Evolutionary conservation across 1,140 invertebrate species (phyloP).

Genomic region (Eufriesea mexicana): DNA sequence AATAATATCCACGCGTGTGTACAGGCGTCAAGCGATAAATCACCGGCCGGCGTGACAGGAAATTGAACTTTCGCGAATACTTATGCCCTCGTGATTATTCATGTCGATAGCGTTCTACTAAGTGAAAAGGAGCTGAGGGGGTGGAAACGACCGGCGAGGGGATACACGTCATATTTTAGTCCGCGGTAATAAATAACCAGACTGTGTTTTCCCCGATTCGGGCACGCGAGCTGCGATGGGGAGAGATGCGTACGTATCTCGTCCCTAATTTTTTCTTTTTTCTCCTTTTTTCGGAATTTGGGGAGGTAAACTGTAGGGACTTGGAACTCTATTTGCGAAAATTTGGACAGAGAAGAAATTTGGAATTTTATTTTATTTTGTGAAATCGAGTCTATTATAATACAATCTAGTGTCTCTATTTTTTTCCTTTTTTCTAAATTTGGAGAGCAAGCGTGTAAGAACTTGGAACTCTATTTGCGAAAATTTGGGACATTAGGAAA

Average conservation of each 20-base stretch:
- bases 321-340: too few species aligned
- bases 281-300: not conserved
- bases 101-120: conserved; percentile 58
- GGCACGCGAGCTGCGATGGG: not conserved
- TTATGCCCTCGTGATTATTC: conserved; percentile 69
- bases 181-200: conserved; percentile 59
- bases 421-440: too few species aligned
- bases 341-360: too few species aligned
- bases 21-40: conserved; percentile 63
- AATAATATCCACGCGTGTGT: conserved; percentile 69
- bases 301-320: too few species aligned
- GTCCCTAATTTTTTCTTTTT: not conserved
- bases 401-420: too few species aligned
- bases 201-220: conserved; percentile 31
- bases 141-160: not conserved
- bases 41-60: conserved; percentile 60
- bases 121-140: conserved; percentile 29
- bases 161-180: conserved; percentile 54
- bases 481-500: too few species aligned
- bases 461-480: too few species aligned
- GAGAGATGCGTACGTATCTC: too few species aligned
- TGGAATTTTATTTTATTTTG: too few species aligned
- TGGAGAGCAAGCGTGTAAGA: too few species aligned
- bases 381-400: too few species aligned
- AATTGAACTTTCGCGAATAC: conserved; percentile 71